Evolutionary conservation across 2,797 vertebrate species (phyloP).

Genomic region (Phoxinus dragarum): DNA sequence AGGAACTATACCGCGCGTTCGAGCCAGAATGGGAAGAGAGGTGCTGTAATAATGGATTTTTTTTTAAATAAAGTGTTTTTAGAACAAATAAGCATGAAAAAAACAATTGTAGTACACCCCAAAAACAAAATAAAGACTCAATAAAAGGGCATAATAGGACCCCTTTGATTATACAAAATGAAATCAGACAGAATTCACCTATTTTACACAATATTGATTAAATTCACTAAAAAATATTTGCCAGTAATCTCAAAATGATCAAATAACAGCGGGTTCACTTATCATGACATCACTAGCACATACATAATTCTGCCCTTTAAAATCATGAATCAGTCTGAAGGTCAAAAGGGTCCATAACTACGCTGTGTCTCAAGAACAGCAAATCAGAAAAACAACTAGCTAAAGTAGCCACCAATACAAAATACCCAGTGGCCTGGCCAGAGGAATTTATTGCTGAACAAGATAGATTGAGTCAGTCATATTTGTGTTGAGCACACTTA

Average conservation of each 20-base stretch:
- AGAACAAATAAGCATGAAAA: too few relatives aligned
- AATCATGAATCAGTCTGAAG: slow-evolving; percentile 3
- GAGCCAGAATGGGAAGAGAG: too few relatives aligned
- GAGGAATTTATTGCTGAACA: neutral
- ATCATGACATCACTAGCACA: neutral
- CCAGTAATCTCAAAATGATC: neutral
- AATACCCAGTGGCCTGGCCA: neutral
- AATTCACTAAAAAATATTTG: neutral
- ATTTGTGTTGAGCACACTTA: neutral
- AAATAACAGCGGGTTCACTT: neutral
- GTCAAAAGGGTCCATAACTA: neutral
- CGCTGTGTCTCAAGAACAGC: neutral
- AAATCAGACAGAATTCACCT: neutral
- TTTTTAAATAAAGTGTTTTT: too few relatives aligned
- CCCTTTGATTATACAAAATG: neutral
- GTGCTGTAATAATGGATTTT: too few relatives aligned
- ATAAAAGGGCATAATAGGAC: too few relatives aligned
- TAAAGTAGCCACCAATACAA: neutral
- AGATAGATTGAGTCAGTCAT: neutral
- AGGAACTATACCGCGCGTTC: too few relatives aligned
- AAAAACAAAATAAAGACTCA: too few relatives aligned
- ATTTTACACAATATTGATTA: neutral
- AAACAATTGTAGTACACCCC: too few relatives aligned
- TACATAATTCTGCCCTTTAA: neutral
- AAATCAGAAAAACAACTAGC: neutral